Percentiles rank a stretch among this genome's conserved stretches.
Conservation (phyloP, 2,113 vertebrate genomes). For the Microtus pennsylvanicus region DNA sequence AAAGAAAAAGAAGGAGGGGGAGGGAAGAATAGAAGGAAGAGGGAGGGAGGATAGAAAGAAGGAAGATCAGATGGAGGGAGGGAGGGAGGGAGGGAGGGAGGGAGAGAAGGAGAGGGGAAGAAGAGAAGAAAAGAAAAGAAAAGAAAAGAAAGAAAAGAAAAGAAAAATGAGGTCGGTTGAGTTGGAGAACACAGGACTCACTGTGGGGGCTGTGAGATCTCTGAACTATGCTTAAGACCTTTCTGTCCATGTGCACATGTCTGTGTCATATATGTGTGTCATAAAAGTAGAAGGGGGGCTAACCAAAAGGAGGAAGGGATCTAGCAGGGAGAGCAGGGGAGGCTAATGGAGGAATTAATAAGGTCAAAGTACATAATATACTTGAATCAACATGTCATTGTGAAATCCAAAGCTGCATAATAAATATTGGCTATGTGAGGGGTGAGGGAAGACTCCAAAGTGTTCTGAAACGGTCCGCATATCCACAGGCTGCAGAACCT, state of each 20-base stretch:
- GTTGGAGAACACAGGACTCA: neutral
- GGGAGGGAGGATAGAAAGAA: too few relatives aligned
- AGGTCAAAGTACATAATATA: neutral
- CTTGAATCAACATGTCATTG: neutral
- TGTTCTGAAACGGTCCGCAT: neutral
- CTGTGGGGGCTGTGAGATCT: neutral
- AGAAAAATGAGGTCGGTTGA: neutral
- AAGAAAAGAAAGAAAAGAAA: neutral
- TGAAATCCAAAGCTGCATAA: neutral
- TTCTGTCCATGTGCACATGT: neutral
- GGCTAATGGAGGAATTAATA: neutral
- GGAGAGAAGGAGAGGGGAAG: too few relatives aligned
- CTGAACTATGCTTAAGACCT: neutral
- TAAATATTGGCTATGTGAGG: neutral
- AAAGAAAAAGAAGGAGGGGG: neutral
- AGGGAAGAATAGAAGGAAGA: too few relatives aligned
- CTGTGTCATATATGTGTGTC: neutral
- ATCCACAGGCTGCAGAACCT: neutral
- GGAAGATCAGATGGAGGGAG: too few relatives aligned
- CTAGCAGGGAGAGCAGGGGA: neutral
- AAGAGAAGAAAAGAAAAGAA: neutral
- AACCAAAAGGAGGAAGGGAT: neutral
- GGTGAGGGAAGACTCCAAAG: neutral
- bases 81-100: neutral
- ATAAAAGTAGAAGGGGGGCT: too few relatives aligned